Conservation (phyloP, 2,888 invertebrate species). For the Alloplasta piceator region DNA sequence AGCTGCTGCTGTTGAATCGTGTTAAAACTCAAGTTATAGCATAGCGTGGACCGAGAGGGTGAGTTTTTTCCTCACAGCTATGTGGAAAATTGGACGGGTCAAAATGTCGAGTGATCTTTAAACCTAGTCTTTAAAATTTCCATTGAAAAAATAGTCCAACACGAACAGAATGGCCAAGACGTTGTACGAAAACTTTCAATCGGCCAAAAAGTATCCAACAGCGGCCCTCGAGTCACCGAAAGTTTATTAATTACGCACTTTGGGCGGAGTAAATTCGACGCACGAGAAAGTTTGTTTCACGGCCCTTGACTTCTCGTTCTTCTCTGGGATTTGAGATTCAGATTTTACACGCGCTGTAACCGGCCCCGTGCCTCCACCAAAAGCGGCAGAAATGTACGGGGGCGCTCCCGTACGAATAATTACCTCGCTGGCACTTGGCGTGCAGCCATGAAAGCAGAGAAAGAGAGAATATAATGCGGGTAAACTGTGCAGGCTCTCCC, state of each 20-base stretch:
- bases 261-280: conserved; percentile 52
- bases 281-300: conserved; percentile 53
- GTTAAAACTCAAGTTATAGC: conserved; percentile 75
- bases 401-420: conserved; percentile 64
- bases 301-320: conserved; percentile 21
- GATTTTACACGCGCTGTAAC: conserved; percentile 41
- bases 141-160: not conserved
- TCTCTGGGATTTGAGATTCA: conserved; percentile 34
- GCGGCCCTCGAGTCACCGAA: conserved; percentile 5
- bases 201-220: conserved; percentile 17
- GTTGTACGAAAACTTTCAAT: conserved; percentile 52
- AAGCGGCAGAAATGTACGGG: conserved; percentile 24
- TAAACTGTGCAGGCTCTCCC: conserved; percentile 36
- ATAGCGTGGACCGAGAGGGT: conserved; percentile 13
- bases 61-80: conserved; percentile 8
- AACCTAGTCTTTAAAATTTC: not conserved
- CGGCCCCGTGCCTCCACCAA: not conserved
- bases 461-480: conserved; percentile 39
- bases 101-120: not conserved
- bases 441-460: conserved; percentile 60
- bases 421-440: conserved; percentile 66
- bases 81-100: not conserved
- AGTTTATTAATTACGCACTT: conserved; percentile 61
- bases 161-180: conserved; percentile 7
- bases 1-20: conserved; percentile 74